Evolutionary conservation across 1,140 invertebrate species (phyloP), one percentile per base, ranked within the genome.

Genomic region (Drosophila biarmipes): DNA sequence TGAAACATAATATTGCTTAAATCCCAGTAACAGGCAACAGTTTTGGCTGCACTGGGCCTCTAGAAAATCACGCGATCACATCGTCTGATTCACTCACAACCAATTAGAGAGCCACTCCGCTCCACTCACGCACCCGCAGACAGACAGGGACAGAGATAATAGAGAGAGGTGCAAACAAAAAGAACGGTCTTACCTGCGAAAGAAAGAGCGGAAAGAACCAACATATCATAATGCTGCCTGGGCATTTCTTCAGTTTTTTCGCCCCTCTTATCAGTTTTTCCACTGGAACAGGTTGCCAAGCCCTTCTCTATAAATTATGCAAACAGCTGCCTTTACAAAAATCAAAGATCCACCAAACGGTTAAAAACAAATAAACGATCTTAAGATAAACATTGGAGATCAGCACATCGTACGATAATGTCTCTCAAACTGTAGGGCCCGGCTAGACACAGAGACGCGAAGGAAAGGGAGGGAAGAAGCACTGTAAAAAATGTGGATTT

Each of bases 31-130:
- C 58, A 68, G 55, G 57, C 53, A 57, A 74, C 56, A 86, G 80
- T 85, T 86, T 86, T 3, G 21, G 21, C 0, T 6, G 53, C 49
- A 74, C 19, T 57, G 68, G 4, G 17, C 5, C 10, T 45, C 27
- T 27, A 48, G 62, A 81, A 71, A 81, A 86, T 86, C 81, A 86
- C 81, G 81, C 81, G 81, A 87, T 87, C 81, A 58, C 40, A 81
- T 81, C 73, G 73, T 54, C 73, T 64, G 82, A 86, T 85, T 85
- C 66, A 86, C 73, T 80, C 78, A 68, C 78, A 81, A 52, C 61
- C 74, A 81, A 81, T 80, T 80, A 73, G 78, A 78, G 64, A 67
- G 68, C 69, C 59, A 57, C 68, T 73, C 21, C 45, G 62, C 52
- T 38, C 31, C 45, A 6, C 45, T 49, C 56, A 51, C 38, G 27